Percentiles rank a stretch among this genome's conserved stretches.
phyloP scores from a whole-genome alignment of 1,140 invertebrate species.

The Dinoponera quadriceps region DNA sequence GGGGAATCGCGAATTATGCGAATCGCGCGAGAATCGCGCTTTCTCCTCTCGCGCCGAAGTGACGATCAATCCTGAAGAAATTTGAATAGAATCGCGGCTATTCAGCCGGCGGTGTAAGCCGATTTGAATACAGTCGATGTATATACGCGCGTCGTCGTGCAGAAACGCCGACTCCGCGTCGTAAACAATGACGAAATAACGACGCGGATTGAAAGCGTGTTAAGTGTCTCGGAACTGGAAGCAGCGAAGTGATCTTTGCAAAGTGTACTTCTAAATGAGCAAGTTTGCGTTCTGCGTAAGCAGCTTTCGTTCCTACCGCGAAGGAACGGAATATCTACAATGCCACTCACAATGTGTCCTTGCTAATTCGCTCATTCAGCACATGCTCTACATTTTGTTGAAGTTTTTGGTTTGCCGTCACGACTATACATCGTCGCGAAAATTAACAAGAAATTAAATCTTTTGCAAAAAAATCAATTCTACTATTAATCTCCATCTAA shows the following conservation, averaged over 20 bases:
- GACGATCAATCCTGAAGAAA: slow-evolving; percentile 50
- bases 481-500: no score
- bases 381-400: no score
- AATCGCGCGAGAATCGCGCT: slow-evolving; percentile 51
- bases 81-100: slow-evolving; percentile 45
- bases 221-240: slow-evolving; percentile 1
- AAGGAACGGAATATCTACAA: no score
- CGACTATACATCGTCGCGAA: no score
- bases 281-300: not conserved
- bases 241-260: not conserved
- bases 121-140: slow-evolving; percentile 48
- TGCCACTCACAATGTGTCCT: no score
- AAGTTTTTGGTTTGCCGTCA: no score
- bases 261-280: not conserved
- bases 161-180: slow-evolving; percentile 11
- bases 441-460: no score
- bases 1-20: slow-evolving; percentile 63
- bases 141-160: not conserved
- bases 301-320: no score
- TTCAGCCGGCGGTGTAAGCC: not conserved
- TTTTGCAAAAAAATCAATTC: no score
- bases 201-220: not conserved
- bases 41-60: slow-evolving; percentile 31
- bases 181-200: slow-evolving; percentile 5
- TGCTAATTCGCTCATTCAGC: no score